Evolutionary conservation across 2,797 vertebrate species (phyloP).

Genomic region (Sebastes diaconus): DNA sequence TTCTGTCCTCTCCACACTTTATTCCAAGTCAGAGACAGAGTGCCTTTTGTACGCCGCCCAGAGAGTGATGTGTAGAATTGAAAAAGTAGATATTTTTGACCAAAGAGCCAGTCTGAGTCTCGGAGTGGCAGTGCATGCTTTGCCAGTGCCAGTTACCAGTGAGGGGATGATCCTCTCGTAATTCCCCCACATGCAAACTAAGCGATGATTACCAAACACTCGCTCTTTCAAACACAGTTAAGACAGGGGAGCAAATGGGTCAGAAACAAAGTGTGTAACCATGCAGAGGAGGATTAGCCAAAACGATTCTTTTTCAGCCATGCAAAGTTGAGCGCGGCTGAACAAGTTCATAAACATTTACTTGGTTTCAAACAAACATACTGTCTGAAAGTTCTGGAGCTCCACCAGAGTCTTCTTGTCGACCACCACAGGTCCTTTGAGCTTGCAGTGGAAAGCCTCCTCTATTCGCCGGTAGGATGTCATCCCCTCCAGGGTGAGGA

Average conservation of each 20-base stretch:
- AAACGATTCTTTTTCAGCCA: conserved; percentile 47
- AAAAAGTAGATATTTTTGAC: conserved; percentile 74
- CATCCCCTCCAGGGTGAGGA: conserved; percentile 84
- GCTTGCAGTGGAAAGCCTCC: conserved; percentile 94
- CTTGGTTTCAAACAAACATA: conserved; percentile 79
- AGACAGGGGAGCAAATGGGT: conserved; percentile 50
- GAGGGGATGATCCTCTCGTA: conserved; percentile 65
- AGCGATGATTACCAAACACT: conserved; percentile 63
- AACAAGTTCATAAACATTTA: conserved; percentile 63
- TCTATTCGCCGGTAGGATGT: conserved; percentile 81
- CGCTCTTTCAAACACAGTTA: conserved; percentile 53
- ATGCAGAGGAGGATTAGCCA: conserved; percentile 50
- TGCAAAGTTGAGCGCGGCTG: conserved; percentile 19
- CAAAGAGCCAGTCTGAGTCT: conserved; percentile 60
- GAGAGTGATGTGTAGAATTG: conserved; percentile 76
- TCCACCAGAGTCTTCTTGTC: conserved; percentile 94
- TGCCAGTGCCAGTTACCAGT: conserved; percentile 67
- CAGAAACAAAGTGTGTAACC: conserved; percentile 60
- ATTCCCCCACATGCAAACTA: conserved; percentile 62
- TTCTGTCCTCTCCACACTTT: conserved; percentile 80
- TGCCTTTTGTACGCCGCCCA: conserved; percentile 82
- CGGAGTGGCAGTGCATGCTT: conserved; percentile 53
- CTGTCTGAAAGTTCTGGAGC: conserved; percentile 94
- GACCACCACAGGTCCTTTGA: conserved; percentile 88
- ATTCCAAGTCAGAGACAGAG: conserved; percentile 84